Evolutionary conservation across 2,113 vertebrate species (phyloP).

Genomic region (Petroica traversi): DNA sequence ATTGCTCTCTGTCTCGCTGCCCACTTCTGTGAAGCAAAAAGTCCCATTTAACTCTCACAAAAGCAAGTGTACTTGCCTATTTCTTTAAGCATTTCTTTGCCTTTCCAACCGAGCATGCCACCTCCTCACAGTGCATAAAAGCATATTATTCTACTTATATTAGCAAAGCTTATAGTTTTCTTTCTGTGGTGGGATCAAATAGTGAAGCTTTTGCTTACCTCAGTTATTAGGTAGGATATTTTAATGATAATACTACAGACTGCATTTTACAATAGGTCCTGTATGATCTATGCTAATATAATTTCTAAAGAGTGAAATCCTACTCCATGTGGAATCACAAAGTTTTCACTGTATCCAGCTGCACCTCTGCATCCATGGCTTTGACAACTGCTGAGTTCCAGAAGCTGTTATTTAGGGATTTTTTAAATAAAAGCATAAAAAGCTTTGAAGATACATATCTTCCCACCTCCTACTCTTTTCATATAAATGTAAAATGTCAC

Average conservation of each 20-base stretch:
- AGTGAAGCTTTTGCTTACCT: neutral
- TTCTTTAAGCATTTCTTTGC: neutral
- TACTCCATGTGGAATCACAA: neutral
- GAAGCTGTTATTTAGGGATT: neutral
- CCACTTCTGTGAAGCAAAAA: constrained; percentile 78
- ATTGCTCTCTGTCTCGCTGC: constrained; percentile 89
- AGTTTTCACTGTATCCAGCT: neutral
- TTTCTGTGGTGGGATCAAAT: neutral
- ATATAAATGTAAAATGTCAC: neutral
- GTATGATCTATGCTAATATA: neutral
- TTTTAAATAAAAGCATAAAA: neutral
- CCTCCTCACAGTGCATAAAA: neutral
- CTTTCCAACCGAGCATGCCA: neutral
- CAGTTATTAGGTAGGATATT: neutral
- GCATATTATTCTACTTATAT: neutral
- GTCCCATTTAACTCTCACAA: neutral
- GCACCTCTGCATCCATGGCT: neutral
- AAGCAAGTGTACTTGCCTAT: neutral
- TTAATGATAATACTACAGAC: neutral
- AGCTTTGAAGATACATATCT: neutral
- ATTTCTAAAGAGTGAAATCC: neutral
- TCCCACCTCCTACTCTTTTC: neutral
- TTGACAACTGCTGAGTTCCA: neutral
- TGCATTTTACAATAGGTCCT: neutral
- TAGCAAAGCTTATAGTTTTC: neutral